Evolutionary conservation across 2,888 invertebrate species (phyloP), one percentile per base, ranked within the genome.

Genomic region (Belgica antarctica): DNA sequence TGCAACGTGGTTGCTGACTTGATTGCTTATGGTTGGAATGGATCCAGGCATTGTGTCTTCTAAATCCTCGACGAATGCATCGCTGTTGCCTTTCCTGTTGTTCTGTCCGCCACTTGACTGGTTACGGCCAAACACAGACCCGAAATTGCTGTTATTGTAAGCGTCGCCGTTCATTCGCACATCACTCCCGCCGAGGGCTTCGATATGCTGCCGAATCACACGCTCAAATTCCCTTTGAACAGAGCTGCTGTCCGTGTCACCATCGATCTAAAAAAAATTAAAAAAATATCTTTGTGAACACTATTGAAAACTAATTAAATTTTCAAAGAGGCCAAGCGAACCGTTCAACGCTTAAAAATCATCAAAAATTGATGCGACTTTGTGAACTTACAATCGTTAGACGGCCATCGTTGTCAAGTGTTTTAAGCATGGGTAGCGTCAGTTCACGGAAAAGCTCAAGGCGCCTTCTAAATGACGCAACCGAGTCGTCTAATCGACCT

Each of bases 341-440:
- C n/a, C n/a, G n/a, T n/a, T n/a, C 62, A 70, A 41, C 41, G 12
- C 2, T 52, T 7, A 22, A n/a, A 52, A 52, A 2, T 52, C 19
- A 52, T 52, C 34, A 34, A 31, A 15, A 10, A 22, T 52, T 28
- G 22, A 52, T 3, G 2, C 19, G 2, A 41, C n/a, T 15, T 8
- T 52, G n/a, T 8, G 34, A 24, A 82, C 89, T 86, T 80, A 94
- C 94, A 76, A 95, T 94, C 72, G 88, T 88, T 61, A 96, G 83
- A 62, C 95, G 85, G 75, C 87, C 89, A 73, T 89, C 87, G 74
- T 87, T 89, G 76, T 95, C 95, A 79, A 95, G 81, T 1, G 83
- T 84, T 80, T 93, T 94, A 70, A 96, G 83, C 91, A 95, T 92
- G 1, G 94, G 94, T 74, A 96, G 82, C 1, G 93, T 91, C 71